Evolutionary conservation across 2,888 invertebrate species (phyloP).

Genomic region (Notodonta dromedarius): DNA sequence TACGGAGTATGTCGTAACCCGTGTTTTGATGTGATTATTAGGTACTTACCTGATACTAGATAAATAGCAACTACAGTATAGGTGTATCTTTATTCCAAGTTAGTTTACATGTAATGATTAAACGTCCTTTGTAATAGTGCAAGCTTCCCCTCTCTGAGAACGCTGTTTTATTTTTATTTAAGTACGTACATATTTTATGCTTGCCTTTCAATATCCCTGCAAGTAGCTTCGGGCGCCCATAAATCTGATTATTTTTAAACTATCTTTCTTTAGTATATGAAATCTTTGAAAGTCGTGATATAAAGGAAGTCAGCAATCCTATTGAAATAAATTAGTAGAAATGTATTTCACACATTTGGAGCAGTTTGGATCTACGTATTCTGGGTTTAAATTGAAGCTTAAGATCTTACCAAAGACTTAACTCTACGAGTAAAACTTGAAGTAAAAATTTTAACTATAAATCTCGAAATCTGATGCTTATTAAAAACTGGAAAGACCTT

Average conservation of each 20-base stretch:
- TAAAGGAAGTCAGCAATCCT: slow-evolving; percentile 23
- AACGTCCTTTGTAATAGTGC: neutral
- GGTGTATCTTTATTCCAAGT: too few relatives aligned
- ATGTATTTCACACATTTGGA: neutral
- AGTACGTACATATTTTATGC: slow-evolving; percentile 35
- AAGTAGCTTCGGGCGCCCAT: slow-evolving; percentile 45
- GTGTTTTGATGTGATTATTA: too few relatives aligned
- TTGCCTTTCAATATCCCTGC: slow-evolving; percentile 42
- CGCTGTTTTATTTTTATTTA: slow-evolving; percentile 27
- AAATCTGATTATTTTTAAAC: slow-evolving; percentile 65
- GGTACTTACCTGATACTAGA: too few relatives aligned
- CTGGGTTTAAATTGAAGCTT: too few relatives aligned
- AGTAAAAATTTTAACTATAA: too few relatives aligned
- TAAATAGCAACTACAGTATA: too few relatives aligned
- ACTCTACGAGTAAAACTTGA: neutral
- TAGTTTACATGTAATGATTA: neutral
- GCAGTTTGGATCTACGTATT: too few relatives aligned
- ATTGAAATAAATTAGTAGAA: slow-evolving; percentile 10
- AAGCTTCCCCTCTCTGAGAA: slow-evolving; percentile 2
- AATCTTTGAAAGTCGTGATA: slow-evolving; percentile 40
- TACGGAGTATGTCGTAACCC: too few relatives aligned
- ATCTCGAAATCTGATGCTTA: neutral
- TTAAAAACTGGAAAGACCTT: neutral
- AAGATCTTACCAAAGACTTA: neutral
- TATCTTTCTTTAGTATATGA: slow-evolving; percentile 49